These are phyloP conservation scores for Philypnodon macrostomus DNA, from an alignment of 2,797 vertebrate species.

Conservation along the genomic window DNA sequence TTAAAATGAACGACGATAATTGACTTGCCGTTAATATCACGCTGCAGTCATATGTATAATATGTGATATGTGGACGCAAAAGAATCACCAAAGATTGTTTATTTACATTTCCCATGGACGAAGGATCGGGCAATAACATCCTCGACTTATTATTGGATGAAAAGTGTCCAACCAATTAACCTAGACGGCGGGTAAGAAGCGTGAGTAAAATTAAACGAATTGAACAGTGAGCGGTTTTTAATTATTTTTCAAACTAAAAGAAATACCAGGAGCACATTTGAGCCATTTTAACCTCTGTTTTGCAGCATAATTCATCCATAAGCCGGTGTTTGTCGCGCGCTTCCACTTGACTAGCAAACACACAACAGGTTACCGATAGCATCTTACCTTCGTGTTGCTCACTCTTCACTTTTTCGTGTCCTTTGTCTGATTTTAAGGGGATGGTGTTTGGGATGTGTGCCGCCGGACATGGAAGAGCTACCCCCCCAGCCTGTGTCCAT, in stretches of 20 bases:
- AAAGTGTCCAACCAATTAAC: slow-evolving; percentile 19
- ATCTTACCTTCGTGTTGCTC: slow-evolving; percentile 34
- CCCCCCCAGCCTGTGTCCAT: slow-evolving; percentile 49
- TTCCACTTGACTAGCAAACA: slow-evolving; percentile 10
- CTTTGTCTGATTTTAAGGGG: neutral
- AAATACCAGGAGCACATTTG: too few relatives aligned
- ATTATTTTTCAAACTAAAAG: neutral
- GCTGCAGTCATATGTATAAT: slow-evolving; percentile 18
- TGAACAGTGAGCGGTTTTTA: too few relatives aligned
- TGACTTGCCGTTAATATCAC: slow-evolving; percentile 35
- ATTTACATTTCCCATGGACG: neutral
- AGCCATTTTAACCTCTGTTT: too few relatives aligned
- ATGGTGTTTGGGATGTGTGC: slow-evolving; percentile 17
- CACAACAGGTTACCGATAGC: slow-evolving; percentile 65
- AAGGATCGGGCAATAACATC: neutral
- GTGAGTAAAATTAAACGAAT: slow-evolving; percentile 4
- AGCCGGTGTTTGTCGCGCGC: neutral
- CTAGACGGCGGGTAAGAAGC: slow-evolving; percentile 6
- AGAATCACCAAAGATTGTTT: neutral
- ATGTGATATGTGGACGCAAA: neutral
- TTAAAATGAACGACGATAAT: slow-evolving; percentile 38
- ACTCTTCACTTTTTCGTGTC: neutral
- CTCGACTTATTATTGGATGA: neutral
- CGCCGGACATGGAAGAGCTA: slow-evolving; percentile 26
- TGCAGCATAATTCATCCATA: neutral